Evolutionary conservation across 2,113 vertebrate genomes (phyloP).

Genomic region (Bubalus kerabau): DNA sequence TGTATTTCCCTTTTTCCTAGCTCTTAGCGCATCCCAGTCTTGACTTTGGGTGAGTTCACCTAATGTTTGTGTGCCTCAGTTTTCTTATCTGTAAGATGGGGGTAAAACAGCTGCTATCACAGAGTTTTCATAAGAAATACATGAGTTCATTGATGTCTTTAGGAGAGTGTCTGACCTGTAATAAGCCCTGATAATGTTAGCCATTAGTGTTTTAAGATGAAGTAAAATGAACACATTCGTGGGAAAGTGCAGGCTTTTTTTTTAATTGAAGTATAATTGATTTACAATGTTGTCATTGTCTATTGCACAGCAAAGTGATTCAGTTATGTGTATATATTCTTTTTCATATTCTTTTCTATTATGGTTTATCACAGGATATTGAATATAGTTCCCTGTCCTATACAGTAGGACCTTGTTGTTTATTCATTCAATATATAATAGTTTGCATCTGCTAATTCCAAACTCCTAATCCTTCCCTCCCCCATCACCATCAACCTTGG

Average conservation of each 20-base stretch:
- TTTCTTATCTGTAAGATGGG: background rate
- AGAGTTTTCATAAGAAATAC: background rate
- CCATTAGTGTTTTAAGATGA: background rate
- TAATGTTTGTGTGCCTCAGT: background rate
- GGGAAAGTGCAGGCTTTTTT: background rate
- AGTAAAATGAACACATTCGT: background rate
- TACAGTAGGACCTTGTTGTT: background rate
- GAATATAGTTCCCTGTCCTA: background rate
- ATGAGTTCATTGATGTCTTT: background rate
- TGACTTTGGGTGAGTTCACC: background rate
- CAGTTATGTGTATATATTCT: background rate
- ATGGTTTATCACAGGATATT: background rate
- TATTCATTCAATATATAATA: background rate
- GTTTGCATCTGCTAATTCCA: background rate
- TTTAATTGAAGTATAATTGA: background rate
- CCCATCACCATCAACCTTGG: background rate
- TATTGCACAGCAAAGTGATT: background rate
- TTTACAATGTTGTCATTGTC: background rate
- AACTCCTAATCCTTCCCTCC: background rate
- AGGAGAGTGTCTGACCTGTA: background rate
- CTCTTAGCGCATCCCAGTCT: background rate
- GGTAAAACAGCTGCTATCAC: background rate
- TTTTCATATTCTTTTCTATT: background rate
- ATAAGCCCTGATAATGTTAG: background rate
- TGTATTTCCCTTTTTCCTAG: background rate